Conservation (phyloP, 2,888 invertebrate genomes). For the Apamea monoglypha region DNA sequence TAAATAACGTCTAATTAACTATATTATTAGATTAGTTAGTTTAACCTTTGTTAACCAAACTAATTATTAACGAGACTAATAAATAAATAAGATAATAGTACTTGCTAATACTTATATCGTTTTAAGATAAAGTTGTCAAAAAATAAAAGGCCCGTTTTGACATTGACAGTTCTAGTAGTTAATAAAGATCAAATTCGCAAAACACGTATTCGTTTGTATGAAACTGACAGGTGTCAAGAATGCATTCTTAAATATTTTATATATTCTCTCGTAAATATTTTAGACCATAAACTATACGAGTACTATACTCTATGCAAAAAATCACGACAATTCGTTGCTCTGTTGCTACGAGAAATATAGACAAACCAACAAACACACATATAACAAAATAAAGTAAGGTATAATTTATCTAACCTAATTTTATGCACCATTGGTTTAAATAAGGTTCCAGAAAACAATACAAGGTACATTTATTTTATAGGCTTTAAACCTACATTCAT, state of each 20-base stretch:
- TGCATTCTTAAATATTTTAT: too few relatives aligned
- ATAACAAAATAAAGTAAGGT: background rate
- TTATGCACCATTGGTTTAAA: background rate
- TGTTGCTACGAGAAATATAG: background rate
- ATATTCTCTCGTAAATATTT: background rate
- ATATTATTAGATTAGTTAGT: slow-evolving; percentile 5
- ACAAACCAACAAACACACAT: background rate
- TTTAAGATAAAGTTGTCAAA: too few relatives aligned
- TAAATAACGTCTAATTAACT: slow-evolving; percentile 28
- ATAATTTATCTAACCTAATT: background rate
- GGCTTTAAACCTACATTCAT: background rate
- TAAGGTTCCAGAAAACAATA: background rate
- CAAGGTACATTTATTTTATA: background rate
- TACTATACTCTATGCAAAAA: background rate
- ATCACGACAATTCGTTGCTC: background rate
- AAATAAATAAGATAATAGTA: background rate
- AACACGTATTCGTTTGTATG: too few relatives aligned
- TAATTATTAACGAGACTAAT: slow-evolving; percentile 11
- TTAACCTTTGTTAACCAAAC: slow-evolving; percentile 19
- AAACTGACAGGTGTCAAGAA: too few relatives aligned
- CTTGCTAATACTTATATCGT: background rate
- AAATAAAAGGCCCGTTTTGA: too few relatives aligned
- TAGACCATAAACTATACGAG: background rate
- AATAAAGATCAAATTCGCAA: too few relatives aligned
- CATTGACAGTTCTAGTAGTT: too few relatives aligned